Evolutionary conservation across 2,113 vertebrate species (phyloP).

Genomic region (Sphaerodactylus townsendi): DNA sequence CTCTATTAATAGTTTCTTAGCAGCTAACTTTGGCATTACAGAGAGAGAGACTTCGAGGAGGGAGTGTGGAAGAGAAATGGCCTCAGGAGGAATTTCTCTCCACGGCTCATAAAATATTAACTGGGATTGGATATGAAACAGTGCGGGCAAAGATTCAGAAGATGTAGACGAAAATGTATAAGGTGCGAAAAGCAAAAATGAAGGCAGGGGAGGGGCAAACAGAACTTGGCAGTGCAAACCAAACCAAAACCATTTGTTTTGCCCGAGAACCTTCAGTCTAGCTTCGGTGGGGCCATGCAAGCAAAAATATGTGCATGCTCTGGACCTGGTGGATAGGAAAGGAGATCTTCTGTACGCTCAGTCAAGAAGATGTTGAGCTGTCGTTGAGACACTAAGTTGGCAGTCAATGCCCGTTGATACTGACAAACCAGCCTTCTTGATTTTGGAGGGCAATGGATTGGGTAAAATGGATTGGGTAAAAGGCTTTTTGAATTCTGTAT

Average conservation of each 20-base stretch:
- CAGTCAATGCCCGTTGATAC: slow-evolving; percentile 70
- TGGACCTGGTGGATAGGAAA: slow-evolving; percentile 34
- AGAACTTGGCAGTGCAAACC: slow-evolving; percentile 48
- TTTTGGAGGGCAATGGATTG: neutral
- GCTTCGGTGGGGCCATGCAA: slow-evolving; percentile 54
- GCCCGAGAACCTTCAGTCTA: slow-evolving; percentile 44
- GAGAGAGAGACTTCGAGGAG: neutral
- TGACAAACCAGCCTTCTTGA: slow-evolving; percentile 48
- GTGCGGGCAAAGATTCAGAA: neutral
- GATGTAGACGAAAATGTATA: slow-evolving; percentile 27
- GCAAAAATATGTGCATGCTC: slow-evolving; percentile 15
- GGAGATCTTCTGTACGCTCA: slow-evolving; percentile 35
- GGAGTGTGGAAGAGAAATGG: slow-evolving; percentile 19
- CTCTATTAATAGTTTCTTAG: slow-evolving; percentile 38
- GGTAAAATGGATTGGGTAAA: no score
- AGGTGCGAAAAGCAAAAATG: slow-evolving; percentile 37
- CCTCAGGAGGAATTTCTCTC: slow-evolving; percentile 21
- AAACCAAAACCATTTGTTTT: slow-evolving; percentile 58
- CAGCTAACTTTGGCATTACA: slow-evolving; percentile 40
- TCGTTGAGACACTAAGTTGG: slow-evolving; percentile 34
- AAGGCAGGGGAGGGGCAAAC: slow-evolving; percentile 29
- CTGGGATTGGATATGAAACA: slow-evolving; percentile 33
- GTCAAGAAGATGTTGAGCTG: slow-evolving; percentile 42
- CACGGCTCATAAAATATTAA: slow-evolving; percentile 57
- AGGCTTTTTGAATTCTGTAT: no score